Percentiles rank a stretch among this genome's conserved stretches.
Evolutionary conservation across 2,888 invertebrate species (phyloP).

Genomic region (Idaea dimidiata): DNA sequence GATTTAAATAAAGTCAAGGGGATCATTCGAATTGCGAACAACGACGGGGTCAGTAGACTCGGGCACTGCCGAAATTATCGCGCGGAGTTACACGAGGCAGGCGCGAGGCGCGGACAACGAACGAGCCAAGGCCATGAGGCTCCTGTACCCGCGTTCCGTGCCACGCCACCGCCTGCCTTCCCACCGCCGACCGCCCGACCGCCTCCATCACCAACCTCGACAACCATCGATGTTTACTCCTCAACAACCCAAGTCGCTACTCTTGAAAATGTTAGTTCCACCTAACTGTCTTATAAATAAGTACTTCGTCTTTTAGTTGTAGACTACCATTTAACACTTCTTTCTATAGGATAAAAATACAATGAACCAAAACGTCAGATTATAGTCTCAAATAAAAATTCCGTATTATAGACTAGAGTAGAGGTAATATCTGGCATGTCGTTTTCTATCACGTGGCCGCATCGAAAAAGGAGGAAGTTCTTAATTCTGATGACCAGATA

Average conservation of each 20-base stretch:
- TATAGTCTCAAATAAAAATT: too few relatives aligned
- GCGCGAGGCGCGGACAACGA: slow-evolving; percentile 65
- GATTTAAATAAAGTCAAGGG: slow-evolving; percentile 79
- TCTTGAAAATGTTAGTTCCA: neutral
- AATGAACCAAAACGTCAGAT: too few relatives aligned
- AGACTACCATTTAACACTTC: too few relatives aligned
- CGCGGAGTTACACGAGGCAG: slow-evolving; percentile 64
- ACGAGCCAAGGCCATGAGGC: slow-evolving; percentile 67
- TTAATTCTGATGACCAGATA: neutral
- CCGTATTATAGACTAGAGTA: too few relatives aligned
- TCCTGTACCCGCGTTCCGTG: slow-evolving; percentile 35
- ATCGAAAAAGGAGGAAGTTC: neutral
- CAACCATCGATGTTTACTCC: slow-evolving; percentile 22
- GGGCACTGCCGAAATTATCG: slow-evolving; percentile 76
- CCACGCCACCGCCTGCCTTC: too few relatives aligned
- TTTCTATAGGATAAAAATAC: too few relatives aligned
- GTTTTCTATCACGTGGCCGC: too few relatives aligned
- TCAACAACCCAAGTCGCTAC: neutral
- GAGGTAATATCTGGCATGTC: too few relatives aligned
- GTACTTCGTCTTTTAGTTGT: too few relatives aligned
- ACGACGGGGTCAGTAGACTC: slow-evolving; percentile 77
- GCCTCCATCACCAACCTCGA: slow-evolving; percentile 32
- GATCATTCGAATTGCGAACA: slow-evolving; percentile 76
- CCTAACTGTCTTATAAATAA: too few relatives aligned
- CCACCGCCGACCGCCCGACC: slow-evolving; percentile 27